Evolutionary conservation across 2,113 vertebrate species (phyloP), one percentile per base, ranked within the genome.

Genomic region (Prunella fulvescens): DNA sequence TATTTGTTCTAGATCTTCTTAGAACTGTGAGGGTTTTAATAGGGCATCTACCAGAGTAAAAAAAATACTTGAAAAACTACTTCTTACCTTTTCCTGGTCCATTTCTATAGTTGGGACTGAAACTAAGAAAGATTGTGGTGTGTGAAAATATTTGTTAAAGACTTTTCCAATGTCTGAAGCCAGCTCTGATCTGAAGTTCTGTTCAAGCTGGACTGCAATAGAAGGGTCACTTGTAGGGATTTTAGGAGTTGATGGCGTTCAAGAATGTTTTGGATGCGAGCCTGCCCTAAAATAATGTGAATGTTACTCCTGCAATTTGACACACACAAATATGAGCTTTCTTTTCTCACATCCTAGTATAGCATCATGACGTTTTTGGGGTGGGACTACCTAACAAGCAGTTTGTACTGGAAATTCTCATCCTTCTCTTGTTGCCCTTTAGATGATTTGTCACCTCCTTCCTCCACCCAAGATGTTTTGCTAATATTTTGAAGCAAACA

Each of bases 341-440:
- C 70, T 91, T 91, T 89, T 84, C 76, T 92, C 82, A 26, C 42
- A 54, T 71, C 60, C 71, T 45, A 15, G 33, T 87, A 28, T 18
- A 90, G 58, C 81, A 86, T 24, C 51, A 14, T 88, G 56, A 78
- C 1, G 37, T 37, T 69, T 77, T 62, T 83, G 47, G 86, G 81
- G 65, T 88, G 90, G 72, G 45, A 60, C 65, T 62, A 72, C 79
- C 70, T 88, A 53, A 60, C 40, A 51, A 7, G 7, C 54, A 60
- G 53, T 81, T 86, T 60, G 88, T 81, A 88, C 88, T 92, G 94
- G 95, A 94, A 96, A 92, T 95, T 90, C 61, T 84, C 70, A 86
- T 67, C 73, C 26, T 95, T 33, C 37, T 79, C 42, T 88, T 84
- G 40, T 60, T 83, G 71, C 56, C 39, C 40, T 29, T 77, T 28